Evolutionary conservation across 2,113 vertebrate species (phyloP).

Genomic region (Onychostoma macrolepis): DNA sequence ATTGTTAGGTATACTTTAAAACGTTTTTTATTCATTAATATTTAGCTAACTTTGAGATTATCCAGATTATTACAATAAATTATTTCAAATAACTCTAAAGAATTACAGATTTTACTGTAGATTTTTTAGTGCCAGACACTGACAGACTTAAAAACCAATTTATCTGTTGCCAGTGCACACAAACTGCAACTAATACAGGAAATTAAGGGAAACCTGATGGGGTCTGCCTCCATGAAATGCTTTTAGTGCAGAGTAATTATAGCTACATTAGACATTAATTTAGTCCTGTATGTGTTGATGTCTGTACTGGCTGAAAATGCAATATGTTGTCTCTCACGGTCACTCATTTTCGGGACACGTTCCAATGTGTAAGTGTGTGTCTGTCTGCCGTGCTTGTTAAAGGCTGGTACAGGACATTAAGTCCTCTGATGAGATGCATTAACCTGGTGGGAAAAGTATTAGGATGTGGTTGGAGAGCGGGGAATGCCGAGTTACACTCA

Average conservation of each 20-base stretch:
- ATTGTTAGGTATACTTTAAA: neutral
- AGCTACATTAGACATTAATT: slow-evolving; percentile 60
- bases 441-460: slow-evolving; percentile 29
- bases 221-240: slow-evolving; percentile 54
- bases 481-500: slow-evolving; percentile 10
- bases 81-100: neutral
- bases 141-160: neutral
- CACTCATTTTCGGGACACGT: slow-evolving; percentile 51
- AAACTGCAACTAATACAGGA: slow-evolving; percentile 57
- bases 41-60: neutral
- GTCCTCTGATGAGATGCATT: slow-evolving; percentile 44
- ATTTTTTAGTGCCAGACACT: neutral
- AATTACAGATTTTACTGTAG: neutral
- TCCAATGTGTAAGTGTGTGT: slow-evolving; percentile 35
- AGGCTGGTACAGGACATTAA: slow-evolving; percentile 36
- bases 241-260: slow-evolving; percentile 59
- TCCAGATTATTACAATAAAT: neutral
- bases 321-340: slow-evolving; percentile 42
- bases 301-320: slow-evolving; percentile 41
- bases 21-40: neutral
- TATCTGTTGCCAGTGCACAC: slow-evolving; percentile 43
- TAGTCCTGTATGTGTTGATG: slow-evolving; percentile 39
- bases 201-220: slow-evolving; percentile 50
- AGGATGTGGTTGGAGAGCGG: slow-evolving; percentile 28
- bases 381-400: slow-evolving; percentile 50